Base-by-base conservation (phyloP, 2,797 vertebrate species). In the Zenarchopterus dispar region DNA sequence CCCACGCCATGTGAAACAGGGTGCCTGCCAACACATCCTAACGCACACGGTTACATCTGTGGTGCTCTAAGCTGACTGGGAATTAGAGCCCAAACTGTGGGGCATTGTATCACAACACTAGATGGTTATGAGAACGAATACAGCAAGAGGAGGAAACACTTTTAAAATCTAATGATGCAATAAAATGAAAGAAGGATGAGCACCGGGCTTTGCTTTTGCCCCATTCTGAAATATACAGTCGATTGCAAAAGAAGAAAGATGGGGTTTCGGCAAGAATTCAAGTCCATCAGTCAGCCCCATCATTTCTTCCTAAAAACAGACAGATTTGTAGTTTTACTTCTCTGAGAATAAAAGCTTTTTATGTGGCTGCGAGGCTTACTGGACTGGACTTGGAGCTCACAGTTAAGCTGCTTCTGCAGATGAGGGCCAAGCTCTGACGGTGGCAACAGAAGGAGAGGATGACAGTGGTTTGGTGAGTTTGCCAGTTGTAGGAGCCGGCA, bases 401-500 rank as follows among this genome's bases (percentile, higher is more conserved):
- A 58, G 65, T 67, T 72, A 67, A 78, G 60, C 74, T 71, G 66
- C 78, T 58, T 64, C 60, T 18, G 33, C 17, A 9, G 64, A 63
- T 8, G 45, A 60, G 28, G 63, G 80, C 76, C 79, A 87, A 63
- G 66, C 63, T 17, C 50, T 18, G 60, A 56, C 21, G 67, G 73
- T 42, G 67, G 68, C 43, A 49, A 57, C 84, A 82, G 83, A 71
- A 76, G 78, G 78, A 82, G 78, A 70, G 70, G 67, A 76, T 66
- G 70, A 68, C 81, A 84, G 86, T 73, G 81, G 81, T 89, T 79
- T 41, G 77, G 78, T 89, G 82, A 81, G 85, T 88, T 86, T 91
- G 86, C 81, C 88, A 85, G 87, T 84, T 80, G 84, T 67, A 79
- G 77, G 68, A 87, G 85, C 77, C 49, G 73, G 84, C 83, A 84